Base-by-base conservation (phyloP, 2,797 vertebrate species). In the Melanotaenia nigrans region DNA sequence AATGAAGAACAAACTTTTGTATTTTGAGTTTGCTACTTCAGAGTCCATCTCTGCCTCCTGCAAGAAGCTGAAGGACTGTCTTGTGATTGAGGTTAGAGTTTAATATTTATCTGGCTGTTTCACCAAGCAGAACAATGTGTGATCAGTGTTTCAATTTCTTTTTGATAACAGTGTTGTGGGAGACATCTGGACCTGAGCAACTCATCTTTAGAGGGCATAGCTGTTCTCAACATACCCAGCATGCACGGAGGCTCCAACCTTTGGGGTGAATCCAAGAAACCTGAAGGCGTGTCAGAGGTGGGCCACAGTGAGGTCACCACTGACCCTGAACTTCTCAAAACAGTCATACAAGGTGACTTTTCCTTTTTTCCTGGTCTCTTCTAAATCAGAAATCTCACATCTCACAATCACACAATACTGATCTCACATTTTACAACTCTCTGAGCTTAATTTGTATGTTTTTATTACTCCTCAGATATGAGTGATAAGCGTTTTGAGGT, bases 1-100 rank as follows among this genome's bases (percentile, higher is more conserved):
- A 88, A 96, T 95, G 95, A 99, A 98, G 93, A 99, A 99, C 92
- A 99, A 99, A 82, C 92, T 98, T 1, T 96, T 95, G 96, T 99
- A 99, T 89, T 96, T 99, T 45, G 97, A 99, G 80, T 97, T 97
- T 62, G 97, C 97, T 73, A 98, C 97, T 5, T 95, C 97, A 0
- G 97, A 99, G 93, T 96, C 96, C 30, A 93, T 98, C 81, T 97
- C 95, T 20, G 93, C 96, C 8, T 97, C 97, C 0, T 98, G 96
- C 90, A 98, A 97, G 89, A 96, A 90, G 84, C 92, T 99, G 38
- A 95, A 92, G 71, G 96, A 98, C 5, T 96, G 92, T 82, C 85
- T 99, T 71, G 92, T 66, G 13, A 93, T 98, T 28, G 96, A 98
- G 95, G 97, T 97, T 59, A 80, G 87, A 25, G 30, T 35, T 59